Conservation (phyloP, 2,113 vertebrate genomes). For the Pangasianodon hypophthalmus region DNA sequence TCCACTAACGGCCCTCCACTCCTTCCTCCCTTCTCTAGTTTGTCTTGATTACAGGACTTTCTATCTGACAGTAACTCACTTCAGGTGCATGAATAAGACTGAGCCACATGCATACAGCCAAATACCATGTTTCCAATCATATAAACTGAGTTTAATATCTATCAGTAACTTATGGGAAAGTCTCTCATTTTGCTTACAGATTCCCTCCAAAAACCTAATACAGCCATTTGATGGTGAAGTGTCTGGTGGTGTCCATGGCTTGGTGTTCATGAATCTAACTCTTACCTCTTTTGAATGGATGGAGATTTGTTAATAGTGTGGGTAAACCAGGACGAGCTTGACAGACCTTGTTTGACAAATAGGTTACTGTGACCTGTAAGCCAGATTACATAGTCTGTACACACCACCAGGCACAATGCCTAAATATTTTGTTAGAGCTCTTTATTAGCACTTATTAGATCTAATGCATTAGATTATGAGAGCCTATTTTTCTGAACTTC, state of each 20-base stretch:
- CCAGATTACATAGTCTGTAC: constrained; percentile 42
- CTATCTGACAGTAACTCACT: constrained; percentile 46
- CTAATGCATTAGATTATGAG: neutral
- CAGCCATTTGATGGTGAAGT: neutral
- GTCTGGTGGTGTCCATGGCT: neutral
- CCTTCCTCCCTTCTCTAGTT: constrained; percentile 55
- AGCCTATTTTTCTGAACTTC: neutral
- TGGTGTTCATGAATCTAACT: neutral
- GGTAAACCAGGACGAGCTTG: constrained; percentile 23
- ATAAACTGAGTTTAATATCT: constrained; percentile 30
- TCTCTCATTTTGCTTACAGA: neutral
- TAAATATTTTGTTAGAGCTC: neutral
- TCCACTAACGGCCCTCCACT: constrained; percentile 68
- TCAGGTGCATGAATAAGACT: constrained; percentile 27
- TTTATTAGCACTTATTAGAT: neutral
- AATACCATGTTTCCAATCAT: constrained; percentile 27
- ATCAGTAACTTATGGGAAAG: constrained; percentile 24
- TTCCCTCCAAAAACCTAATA: neutral
- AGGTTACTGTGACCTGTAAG: constrained; percentile 33
- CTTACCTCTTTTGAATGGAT: constrained; percentile 18
- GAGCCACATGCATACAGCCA: constrained; percentile 32
- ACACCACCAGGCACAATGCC: constrained; percentile 14
- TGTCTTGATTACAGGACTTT: constrained; percentile 45
- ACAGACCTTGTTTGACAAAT: constrained; percentile 48
- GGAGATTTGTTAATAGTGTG: constrained; percentile 17